These are phyloP conservation scores for Scaptomyza montana DNA, from an alignment of 1,140 invertebrate species.

Conservation along the genomic window DNA sequence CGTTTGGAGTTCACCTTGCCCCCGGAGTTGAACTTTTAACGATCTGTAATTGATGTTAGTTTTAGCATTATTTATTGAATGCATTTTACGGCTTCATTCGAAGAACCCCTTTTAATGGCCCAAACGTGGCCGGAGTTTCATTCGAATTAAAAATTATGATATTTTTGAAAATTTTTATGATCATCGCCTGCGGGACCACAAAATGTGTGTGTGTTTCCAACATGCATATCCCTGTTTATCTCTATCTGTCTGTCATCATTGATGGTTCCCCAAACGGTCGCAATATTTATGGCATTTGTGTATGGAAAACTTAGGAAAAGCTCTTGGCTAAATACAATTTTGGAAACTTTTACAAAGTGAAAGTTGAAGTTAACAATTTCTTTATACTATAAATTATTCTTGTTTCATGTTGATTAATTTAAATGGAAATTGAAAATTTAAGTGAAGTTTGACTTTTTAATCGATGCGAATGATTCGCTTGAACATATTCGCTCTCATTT, in stretches of 20 bases:
- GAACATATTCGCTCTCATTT: conserved; percentile 5
- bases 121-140: conserved; percentile 46
- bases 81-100: conserved; percentile 77
- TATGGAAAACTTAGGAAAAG: conserved; percentile 35
- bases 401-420: too few species aligned
- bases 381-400: too few species aligned
- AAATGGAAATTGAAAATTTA: too few species aligned
- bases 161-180: conserved; percentile 80
- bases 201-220: conserved; percentile 53
- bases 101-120: conserved; percentile 73
- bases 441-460: too few species aligned
- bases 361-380: background rate
- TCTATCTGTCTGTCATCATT: conserved; percentile 29
- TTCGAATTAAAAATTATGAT: conserved; percentile 77
- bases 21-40: conserved; percentile 49
- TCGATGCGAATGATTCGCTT: too few species aligned
- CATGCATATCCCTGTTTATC: background rate
- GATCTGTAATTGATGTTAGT: conserved; percentile 81
- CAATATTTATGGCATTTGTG: conserved; percentile 67
- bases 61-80: conserved; percentile 79
- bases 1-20: conserved; percentile 42
- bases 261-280: conserved; percentile 17
- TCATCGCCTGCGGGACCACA: conserved; percentile 45
- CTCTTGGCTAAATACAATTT: background rate
- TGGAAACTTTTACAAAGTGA: background rate